Base-by-base conservation (phyloP, 1,140 invertebrate species). In the Leptestheria dahalacensis region DNA sequence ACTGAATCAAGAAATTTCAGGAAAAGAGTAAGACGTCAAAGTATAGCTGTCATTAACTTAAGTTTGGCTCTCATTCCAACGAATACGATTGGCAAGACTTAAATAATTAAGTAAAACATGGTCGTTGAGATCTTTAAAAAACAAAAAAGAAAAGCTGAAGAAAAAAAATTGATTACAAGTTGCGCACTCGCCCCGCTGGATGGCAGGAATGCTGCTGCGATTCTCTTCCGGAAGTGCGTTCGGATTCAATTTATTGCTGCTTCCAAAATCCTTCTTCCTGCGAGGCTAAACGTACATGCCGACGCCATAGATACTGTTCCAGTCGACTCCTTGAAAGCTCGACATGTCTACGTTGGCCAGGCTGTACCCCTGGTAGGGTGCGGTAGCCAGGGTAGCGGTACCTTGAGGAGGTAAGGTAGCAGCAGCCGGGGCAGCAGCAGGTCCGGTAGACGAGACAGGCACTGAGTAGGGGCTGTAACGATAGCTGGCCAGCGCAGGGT, bases 341-440 rank as follows among this genome's bases (percentile, higher is more conserved):
- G 85, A 86, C 87, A 90, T 90, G 72, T 90, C 87, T 53, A 90
- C 85, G 70, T 88, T 88, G 67, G 86, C 83, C 53, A 90, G 78
- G 64, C 67, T 85, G 73, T 89, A 88, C 18, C 85, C 84, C 65
- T 86, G 83, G 65, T 82, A 82, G n/a, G 79, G 78, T 65, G 84
- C 50, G 47, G 66, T 62, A n/a, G 26, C 26, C 18, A 64, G 55
- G 21, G 62, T 62, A 46, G 65, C 60, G 15, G 63, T 57, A 48
- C 60, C 75, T 15, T 54, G 54, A 50, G 63, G 29, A 23, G 64
- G 12, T 26, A 28, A 28, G 3, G 26, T 48, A 41, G 77, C 73
- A 0, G 72, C 74, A 4, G 77, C 73, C 33, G 79, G 77, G 49
- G 79, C 75, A 1, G 77, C 73, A 12, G 78, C 60, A 3, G 60